phyloP scores from a whole-genome alignment of 2,888 invertebrate species.

The Caprella mutica region DNA sequence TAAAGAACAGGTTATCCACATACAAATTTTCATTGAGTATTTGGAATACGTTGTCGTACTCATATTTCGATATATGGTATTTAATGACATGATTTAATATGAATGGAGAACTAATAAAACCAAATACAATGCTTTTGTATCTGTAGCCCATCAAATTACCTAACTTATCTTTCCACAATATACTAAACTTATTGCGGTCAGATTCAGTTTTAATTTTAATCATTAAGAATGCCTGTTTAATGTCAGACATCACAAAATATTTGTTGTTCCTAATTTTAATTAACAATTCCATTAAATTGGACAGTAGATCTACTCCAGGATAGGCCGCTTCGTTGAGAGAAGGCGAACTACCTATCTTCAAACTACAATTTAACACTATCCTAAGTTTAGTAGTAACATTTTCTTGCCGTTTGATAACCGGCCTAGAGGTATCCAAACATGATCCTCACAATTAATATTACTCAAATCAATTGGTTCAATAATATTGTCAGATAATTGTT shows the following conservation, averaged over 20 bases:
- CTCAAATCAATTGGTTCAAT: background rate
- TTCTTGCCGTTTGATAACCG: background rate
- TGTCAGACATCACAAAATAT: background rate
- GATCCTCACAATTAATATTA: background rate
- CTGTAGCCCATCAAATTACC: background rate
- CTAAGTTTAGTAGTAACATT: background rate
- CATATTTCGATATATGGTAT: background rate
- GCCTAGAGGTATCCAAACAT: background rate
- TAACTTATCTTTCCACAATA: background rate
- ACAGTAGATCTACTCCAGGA: background rate
- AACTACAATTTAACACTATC: background rate
- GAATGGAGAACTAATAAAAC: background rate
- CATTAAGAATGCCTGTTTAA: background rate
- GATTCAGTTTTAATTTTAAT: background rate
- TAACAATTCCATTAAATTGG: background rate
- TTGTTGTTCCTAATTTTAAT: background rate
- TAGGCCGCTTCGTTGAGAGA: slow-evolving; percentile 6
- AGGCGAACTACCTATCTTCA: background rate
- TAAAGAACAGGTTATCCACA: slow-evolving; percentile 6
- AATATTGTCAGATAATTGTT: background rate
- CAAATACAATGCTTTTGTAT: slow-evolving; percentile 5
- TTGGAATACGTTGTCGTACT: background rate
- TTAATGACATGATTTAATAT: slow-evolving; percentile 2
- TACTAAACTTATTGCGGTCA: slow-evolving; percentile 3
- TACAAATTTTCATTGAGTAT: slow-evolving; percentile 5